These are phyloP conservation scores for Chiloscyllium punctatum DNA, from an alignment of 2,797 vertebrate species.

Conservation along the genomic window DNA sequence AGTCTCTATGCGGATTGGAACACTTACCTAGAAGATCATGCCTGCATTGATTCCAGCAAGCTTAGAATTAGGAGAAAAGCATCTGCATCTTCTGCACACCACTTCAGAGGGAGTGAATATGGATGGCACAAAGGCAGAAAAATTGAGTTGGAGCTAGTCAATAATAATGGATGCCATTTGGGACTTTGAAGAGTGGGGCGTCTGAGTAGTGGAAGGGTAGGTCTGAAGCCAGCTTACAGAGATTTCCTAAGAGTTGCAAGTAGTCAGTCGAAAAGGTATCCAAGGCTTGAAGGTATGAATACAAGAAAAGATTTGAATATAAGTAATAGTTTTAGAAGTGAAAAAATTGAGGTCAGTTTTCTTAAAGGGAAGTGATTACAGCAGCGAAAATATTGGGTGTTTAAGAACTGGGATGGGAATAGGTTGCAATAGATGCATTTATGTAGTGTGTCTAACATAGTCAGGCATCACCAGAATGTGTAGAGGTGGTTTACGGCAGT, in stretches of 20 bases:
- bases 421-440: not conserved
- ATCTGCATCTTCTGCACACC: not conserved
- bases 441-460: not conserved
- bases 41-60: not conserved
- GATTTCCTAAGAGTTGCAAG: not conserved
- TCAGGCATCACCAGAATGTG: not conserved
- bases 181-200: not conserved
- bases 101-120: not conserved
- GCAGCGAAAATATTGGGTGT: not conserved
- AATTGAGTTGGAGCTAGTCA: not conserved
- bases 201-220: not conserved
- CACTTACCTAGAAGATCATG: not conserved
- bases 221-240: not conserved
- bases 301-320: not conserved
- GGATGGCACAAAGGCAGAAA: not conserved
- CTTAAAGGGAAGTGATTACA: not conserved
- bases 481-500: not conserved
- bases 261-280: not conserved
- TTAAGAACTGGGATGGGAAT: not conserved
- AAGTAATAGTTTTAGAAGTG: not conserved
- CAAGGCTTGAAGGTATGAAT: no score
- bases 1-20: not conserved
- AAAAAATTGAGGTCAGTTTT: not conserved
- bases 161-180: not conserved
- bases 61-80: not conserved